Conservation (phyloP, 2,113 vertebrate species). For the Lichenostomus cassidix region DNA sequence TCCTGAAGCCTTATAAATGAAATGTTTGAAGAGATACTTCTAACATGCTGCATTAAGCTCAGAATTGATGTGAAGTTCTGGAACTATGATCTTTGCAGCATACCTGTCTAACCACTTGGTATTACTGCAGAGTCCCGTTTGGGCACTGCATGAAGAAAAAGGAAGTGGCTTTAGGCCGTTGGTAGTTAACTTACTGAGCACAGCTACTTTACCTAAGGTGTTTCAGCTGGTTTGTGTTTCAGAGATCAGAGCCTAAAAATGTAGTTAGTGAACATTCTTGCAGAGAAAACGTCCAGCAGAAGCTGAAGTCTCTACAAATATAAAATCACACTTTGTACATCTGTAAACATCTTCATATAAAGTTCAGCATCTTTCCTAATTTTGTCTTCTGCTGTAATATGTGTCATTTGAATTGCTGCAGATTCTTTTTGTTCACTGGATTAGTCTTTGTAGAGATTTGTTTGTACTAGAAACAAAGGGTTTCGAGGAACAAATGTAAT, state of each 20-base stretch:
- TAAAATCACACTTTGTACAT: not conserved
- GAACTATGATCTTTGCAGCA: not conserved
- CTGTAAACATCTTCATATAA: not conserved
- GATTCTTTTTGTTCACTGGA: not conserved
- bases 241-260: not conserved
- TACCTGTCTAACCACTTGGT: not conserved
- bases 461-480: not conserved
- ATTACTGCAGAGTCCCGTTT: not conserved
- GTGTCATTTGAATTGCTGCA: not conserved
- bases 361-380: not conserved
- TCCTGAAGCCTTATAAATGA: not conserved
- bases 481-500: not conserved
- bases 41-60: not conserved
- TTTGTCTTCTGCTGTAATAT: not conserved
- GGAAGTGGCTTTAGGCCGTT: not conserved
- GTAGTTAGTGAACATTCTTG: not conserved
- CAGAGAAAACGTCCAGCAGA: not conserved
- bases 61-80: not conserved
- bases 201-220: not conserved
- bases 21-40: not conserved
- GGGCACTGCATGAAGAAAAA: not conserved
- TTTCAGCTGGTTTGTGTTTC: not conserved
- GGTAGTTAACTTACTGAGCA: not conserved
- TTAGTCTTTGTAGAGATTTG: not conserved
- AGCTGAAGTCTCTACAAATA: not conserved